Evolutionary conservation across 2,113 vertebrate species (phyloP), one percentile per base, ranked within the genome.

Genomic region (human (Homo sapiens)): DNA sequence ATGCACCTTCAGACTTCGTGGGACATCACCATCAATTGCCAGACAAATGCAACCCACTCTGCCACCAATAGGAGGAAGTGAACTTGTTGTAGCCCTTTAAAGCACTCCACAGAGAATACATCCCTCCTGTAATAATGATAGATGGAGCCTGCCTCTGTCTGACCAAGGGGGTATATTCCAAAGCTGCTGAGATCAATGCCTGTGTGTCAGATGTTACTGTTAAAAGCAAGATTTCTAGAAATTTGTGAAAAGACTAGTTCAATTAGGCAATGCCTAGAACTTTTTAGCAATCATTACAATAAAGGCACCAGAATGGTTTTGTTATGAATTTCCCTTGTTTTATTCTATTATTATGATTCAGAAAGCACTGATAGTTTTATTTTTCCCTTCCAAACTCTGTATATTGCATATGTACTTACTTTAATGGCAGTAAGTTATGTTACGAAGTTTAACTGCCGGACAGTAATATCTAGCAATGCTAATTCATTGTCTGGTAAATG

Each of bases 1-100:
- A 82, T 6, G 75, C 38, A 95, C 89, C 96, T 97, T 92, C 86
- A 48, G 81, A 94, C 97, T 97, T 98, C 88, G 97, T 92, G 11
- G 98, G 97, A 93, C 93, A 91, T 95, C 97, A 75, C 68, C 76
- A 88, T 97, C 95, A 95, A 78, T 93, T 30, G n/a, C 73, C 73
- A 96, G 90, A 97, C 85, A 94, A 93, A 93, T 70, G 68, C 68
- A 97, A 79, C 55, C n/a, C 61, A 87, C 78, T 80, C 88, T 55
- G 72, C 92, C 43, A 90, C 95, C 97, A 84, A 70, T 1, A 73
- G 78, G 43, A 89, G 92, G 57, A 89, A 59, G 86, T 55, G 82
- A 93, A 87, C 89, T 30, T 55, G 35, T 57, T 43, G 13, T 48
- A 84, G 76, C 73, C 43, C 84, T 97, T 97, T 79, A 91, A 97